These are phyloP conservation scores for Eilema sororculum DNA, from an alignment of 2,888 invertebrate genomes.

Conservation along the genomic window DNA sequence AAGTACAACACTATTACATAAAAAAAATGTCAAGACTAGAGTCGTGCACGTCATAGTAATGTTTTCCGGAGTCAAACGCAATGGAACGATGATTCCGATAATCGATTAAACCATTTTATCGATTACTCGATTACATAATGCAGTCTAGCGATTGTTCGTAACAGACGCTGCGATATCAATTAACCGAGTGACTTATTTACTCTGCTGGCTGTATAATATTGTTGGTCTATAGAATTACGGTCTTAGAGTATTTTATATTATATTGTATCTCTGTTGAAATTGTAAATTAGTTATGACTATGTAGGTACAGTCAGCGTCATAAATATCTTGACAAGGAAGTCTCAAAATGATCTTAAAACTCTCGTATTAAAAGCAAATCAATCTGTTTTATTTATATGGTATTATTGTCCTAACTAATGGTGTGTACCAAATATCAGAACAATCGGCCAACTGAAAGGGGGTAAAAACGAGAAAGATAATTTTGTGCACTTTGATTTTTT, in stretches of 20 bases:
- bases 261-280: too few relatives aligned
- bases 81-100: slow-evolving; percentile 58
- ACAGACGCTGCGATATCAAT: slow-evolving; percentile 20
- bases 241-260: background rate
- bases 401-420: too few relatives aligned
- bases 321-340: too few relatives aligned
- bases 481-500: too few relatives aligned
- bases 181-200: slow-evolving; percentile 35
- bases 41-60: slow-evolving; percentile 26
- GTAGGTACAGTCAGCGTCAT: too few relatives aligned
- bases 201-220: slow-evolving; percentile 5
- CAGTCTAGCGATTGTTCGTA: slow-evolving; percentile 58
- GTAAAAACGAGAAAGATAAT: too few relatives aligned
- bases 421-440: too few relatives aligned
- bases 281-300: too few relatives aligned
- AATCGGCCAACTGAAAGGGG: too few relatives aligned
- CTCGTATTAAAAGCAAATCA: too few relatives aligned
- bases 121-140: slow-evolving; percentile 65
- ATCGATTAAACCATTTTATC: slow-evolving; percentile 60
- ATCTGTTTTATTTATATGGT: too few relatives aligned
- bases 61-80: slow-evolving; percentile 51
- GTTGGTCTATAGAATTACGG: background rate
- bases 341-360: too few relatives aligned
- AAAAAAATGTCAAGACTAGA: slow-evolving; percentile 26
- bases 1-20: background rate